Conservation (phyloP, 2,888 invertebrate genomes). For the Eupithecia tripunctaria region DNA sequence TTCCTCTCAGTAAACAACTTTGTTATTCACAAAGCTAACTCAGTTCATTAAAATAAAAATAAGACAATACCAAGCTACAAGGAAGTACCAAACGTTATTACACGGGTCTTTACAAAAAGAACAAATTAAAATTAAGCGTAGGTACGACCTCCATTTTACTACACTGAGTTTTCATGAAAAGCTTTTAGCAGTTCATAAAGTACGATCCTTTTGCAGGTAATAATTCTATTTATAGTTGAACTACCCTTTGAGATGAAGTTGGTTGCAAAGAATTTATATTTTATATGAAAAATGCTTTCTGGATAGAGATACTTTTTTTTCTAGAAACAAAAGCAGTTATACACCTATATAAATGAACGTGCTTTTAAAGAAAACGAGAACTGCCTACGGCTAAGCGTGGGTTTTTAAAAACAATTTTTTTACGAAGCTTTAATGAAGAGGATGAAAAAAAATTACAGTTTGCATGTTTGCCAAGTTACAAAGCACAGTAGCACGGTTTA, state of each 20-base stretch:
- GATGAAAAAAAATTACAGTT: neutral
- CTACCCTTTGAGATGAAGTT: constrained; percentile 38
- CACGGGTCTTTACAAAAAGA: constrained; percentile 25
- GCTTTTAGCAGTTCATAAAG: constrained; percentile 37
- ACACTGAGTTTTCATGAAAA: constrained; percentile 40
- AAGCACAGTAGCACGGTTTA: neutral
- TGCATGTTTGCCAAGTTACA: neutral
- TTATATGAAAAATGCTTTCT: constrained; percentile 38
- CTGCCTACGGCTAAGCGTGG: neutral
- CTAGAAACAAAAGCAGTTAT: neutral
- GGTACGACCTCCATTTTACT: constrained; percentile 20
- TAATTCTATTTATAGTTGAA: constrained; percentile 37
- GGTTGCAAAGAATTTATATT: constrained; percentile 33
- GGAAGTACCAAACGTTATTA: constrained; percentile 19
- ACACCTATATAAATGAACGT: neutral
- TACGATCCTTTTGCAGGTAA: constrained; percentile 32
- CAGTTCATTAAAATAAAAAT: neutral
- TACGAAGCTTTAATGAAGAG: neutral
- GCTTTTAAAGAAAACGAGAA: neutral
- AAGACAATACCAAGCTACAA: neutral
- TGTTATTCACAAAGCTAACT: neutral
- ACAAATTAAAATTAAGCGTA: constrained; percentile 28
- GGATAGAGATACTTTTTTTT: constrained; percentile 3
- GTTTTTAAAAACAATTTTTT: neutral
- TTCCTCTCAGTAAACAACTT: neutral